Evolutionary conservation across 2,797 vertebrate species (phyloP).

Genomic region (Platyrinchus mystaceus): DNA sequence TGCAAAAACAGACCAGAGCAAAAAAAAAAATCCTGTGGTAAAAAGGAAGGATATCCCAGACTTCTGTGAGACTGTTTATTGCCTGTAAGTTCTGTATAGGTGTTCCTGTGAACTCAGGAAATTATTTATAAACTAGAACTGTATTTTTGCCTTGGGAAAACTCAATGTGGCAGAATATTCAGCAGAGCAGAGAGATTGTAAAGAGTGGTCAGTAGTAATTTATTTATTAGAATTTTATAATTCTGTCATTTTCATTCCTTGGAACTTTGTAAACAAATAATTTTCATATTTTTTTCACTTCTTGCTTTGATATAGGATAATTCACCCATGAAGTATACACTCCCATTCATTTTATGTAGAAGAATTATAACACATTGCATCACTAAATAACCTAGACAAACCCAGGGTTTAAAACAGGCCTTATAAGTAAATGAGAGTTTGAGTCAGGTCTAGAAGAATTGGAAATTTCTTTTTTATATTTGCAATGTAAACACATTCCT

Average conservation of each 20-base stretch:
- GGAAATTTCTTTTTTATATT: not conserved
- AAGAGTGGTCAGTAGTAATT: not conserved
- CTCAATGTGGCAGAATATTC: not conserved
- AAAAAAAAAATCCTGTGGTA: not conserved
- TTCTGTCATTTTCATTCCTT: not conserved
- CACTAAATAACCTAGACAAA: not conserved
- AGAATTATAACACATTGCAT: not conserved
- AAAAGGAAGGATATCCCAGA: not conserved
- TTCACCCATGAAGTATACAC: not conserved
- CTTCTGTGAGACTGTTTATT: not conserved
- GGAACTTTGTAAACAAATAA: not conserved
- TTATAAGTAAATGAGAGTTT: not conserved
- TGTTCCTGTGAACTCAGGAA: not conserved
- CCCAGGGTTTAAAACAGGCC: not conserved
- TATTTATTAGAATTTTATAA: not conserved
- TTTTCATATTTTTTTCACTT: not conserved
- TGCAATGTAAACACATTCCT: not conserved
- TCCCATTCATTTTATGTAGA: not conserved
- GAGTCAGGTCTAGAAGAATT: not conserved
- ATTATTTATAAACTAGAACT: not conserved
- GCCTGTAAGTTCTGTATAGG: not conserved
- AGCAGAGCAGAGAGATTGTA: not conserved
- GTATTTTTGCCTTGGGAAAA: conserved; percentile 10
- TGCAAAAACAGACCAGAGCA: not conserved
- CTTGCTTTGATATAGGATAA: not conserved